Evolutionary conservation across 2,113 vertebrate species (phyloP).

Genomic region (Petromus typicus): DNA sequence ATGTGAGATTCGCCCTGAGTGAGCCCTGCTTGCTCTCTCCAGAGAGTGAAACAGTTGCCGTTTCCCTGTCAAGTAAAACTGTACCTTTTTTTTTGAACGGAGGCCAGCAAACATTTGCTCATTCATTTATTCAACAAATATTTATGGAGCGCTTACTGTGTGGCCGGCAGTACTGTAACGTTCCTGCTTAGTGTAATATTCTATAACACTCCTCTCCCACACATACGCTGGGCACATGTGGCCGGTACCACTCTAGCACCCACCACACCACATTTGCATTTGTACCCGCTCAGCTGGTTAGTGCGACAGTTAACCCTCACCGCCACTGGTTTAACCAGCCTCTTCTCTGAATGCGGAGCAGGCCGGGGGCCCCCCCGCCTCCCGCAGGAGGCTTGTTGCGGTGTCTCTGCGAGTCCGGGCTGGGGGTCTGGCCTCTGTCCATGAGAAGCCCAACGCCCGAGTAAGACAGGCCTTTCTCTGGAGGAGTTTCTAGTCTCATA

Average conservation of each 20-base stretch:
- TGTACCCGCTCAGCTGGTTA: neutral
- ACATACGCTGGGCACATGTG: neutral
- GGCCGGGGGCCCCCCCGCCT: neutral
- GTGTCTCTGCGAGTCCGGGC: too few species aligned
- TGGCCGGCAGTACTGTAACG: neutral
- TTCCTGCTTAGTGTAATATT: conserved; percentile 19
- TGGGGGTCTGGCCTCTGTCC: neutral
- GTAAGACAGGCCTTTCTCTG: neutral
- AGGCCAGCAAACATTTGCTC: conserved; percentile 1
- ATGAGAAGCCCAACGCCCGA: neutral
- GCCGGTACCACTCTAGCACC: neutral
- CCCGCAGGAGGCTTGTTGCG: too few species aligned
- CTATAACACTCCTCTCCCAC: conserved; percentile 36
- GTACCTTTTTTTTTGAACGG: neutral
- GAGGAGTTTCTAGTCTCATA: neutral
- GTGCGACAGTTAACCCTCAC: neutral
- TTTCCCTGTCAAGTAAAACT: conserved; percentile 33
- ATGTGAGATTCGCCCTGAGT: neutral
- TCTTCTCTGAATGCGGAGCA: neutral
- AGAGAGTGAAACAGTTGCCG: neutral
- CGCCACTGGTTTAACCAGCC: neutral
- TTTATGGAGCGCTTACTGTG: neutral
- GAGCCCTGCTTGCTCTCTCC: neutral
- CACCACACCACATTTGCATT: neutral
- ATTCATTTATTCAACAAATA: conserved; percentile 25